Base-by-base conservation (phyloP, 2,113 vertebrate species). In the Aplodontia rufa region DNA sequence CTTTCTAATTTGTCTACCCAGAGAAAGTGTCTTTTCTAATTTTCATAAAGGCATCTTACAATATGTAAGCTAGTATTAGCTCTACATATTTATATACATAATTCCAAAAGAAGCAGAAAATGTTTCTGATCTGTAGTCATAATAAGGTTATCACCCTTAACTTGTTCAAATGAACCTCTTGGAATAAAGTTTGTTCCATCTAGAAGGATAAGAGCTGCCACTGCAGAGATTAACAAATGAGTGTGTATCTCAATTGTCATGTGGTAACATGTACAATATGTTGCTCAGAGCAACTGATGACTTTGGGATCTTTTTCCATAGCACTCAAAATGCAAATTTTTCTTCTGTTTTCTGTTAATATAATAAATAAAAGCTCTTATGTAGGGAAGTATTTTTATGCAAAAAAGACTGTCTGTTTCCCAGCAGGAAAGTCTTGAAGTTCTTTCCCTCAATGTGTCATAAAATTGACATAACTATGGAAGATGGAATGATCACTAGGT, bases 341-440 rank as follows among this genome's bases (percentile, higher is more conserved):
- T 96, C 76, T 97, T 96, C 89, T 97, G 95, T 93, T 98, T 94
- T 95, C 93, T 96, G 81, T 96, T 97, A 97, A 96, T 97, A 87
- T 64, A 92, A 96, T 87, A 93, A 97, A 96, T 96, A 96, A 92
- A 75, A 92, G 55, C 69, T 88, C 55, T 95, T 87, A 81, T 87
- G 88, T 62, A 88, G 35, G 35, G 12, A 55, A 82, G 69, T 42
- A 90, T 95, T 97, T 96, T 93, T 74, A 80, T 93, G 90, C 74
- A 93, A 81, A 93, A 93, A 95, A 58, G 32, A 86, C 76, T 93
- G 93, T 96, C 66, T 75, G 24, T 90, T 91, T 88, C 84, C 26
- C 85, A 93, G 93, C 60, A 96, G 87, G 72, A 90, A 95, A 93
- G 78, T 85, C 81, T 95, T 92, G 62, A 93, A 64, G 71, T 88